Evolutionary conservation across 2,888 invertebrate species (phyloP), one percentile per base, ranked within the genome.

Genomic region (Hirtodrosophila trivittata): DNA sequence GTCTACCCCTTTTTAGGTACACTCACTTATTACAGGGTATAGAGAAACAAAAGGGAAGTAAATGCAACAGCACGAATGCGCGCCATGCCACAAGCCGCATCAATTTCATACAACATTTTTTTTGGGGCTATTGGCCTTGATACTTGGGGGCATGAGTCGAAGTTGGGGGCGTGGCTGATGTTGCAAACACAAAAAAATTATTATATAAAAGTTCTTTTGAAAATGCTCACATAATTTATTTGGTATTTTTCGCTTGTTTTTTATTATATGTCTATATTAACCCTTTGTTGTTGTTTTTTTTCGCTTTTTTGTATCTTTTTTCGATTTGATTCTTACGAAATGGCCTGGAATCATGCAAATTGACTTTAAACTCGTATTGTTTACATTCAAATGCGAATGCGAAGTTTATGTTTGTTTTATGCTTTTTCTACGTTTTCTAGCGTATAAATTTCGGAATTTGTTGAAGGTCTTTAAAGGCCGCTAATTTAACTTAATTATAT

Each of bases 191-290:
- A 21, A 21, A 5, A 2, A 5, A 21, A 21, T 21, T 21, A 21
- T n/a, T 21, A 21, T 21, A 21, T 3, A 21, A 65, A 60, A 62
- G 55, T 75, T 86, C 86, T 87, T 86, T 84, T 74, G 60, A 77
- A 80, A 80, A 72, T 70, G 75, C 70, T 39, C 71, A 66, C 81
- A 86, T 86, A 76, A 80, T 76, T 80, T 86, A 86, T 77, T 75
- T 84, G 42, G 25, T 32, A 49, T 71, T 68, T 50, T 54, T 69
- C 30, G 32, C 39, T 39, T 49, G 25, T n/a, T 45, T 8, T 35
- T 35, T 21, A 21, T 21, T 21, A 21, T 21, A 35, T n/a, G 12
- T 33, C 10, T 33, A 33, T 33, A 12, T 33, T 33, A 12, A 21
- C 6, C 10, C 9, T 1, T 33, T 63, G 60, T 60, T 60, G 42